Evolutionary conservation across 2,113 vertebrate genomes (phyloP).

Genomic region (Nothobranchius kuhntae): DNA sequence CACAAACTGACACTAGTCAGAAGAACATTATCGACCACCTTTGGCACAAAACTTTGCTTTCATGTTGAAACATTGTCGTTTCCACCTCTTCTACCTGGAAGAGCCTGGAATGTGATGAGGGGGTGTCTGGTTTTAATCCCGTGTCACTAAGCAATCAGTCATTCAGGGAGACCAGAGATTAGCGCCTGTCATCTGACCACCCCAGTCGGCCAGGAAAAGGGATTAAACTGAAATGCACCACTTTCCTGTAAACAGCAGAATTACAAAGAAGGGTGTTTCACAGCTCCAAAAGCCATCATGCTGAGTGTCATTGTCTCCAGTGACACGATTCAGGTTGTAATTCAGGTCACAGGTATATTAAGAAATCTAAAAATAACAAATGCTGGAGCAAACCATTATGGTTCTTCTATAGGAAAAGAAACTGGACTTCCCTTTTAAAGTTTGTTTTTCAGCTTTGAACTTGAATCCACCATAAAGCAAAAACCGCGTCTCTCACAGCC

Average conservation of each 20-base stretch:
- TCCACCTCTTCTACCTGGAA: neutral
- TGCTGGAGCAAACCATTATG: too few species aligned
- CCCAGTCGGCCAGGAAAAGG: slow-evolving; percentile 28
- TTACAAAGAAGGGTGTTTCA: slow-evolving; percentile 6
- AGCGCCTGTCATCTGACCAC: slow-evolving; percentile 67
- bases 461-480: too few species aligned
- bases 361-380: too few species aligned
- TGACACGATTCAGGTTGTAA: neutral
- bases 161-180: slow-evolving; percentile 57
- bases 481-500: too few species aligned
- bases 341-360: neutral
- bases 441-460: too few species aligned
- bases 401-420: too few species aligned
- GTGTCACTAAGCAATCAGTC: slow-evolving; percentile 52
- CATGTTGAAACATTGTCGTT: neutral
- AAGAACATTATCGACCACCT: too few species aligned
- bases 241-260: slow-evolving; percentile 42
- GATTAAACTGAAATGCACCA: slow-evolving; percentile 57
- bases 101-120: slow-evolving; percentile 34
- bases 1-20: too few species aligned
- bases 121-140: slow-evolving; percentile 48
- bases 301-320: neutral
- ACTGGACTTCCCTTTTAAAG: too few species aligned
- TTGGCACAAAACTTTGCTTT: too few species aligned
- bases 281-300: neutral